Evolutionary conservation across 2,888 invertebrate genomes (phyloP).

Genomic region (Melanargia galathea): DNA sequence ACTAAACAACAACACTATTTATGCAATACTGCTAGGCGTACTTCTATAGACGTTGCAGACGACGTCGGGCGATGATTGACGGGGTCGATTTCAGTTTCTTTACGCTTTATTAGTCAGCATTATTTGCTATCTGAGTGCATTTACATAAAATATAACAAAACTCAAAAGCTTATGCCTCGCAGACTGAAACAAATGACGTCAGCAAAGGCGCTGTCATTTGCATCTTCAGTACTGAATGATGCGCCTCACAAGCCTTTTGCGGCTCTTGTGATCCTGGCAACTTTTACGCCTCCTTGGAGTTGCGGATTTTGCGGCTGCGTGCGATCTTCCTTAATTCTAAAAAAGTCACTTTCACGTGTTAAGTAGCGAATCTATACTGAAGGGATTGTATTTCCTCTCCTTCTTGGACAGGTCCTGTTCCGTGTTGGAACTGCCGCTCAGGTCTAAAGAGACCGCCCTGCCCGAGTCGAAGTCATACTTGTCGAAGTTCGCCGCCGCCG

Average conservation of each 20-base stretch:
- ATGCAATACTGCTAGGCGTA: no score
- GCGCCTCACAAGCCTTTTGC: not conserved
- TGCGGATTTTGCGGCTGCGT: not conserved
- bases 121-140: no score
- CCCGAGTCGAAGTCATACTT: slow-evolving; percentile 79
- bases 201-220: no score
- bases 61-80: no score
- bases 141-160: no score
- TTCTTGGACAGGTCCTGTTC: slow-evolving; percentile 79
- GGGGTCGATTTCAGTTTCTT: no score
- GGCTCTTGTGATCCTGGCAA: not conserved
- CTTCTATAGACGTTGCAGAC: no score
- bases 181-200: no score
- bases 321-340: slow-evolving; percentile 38
- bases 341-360: slow-evolving; percentile 83
- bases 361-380: slow-evolving; percentile 94
- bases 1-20: no score
- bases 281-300: not conserved
- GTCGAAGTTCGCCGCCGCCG: slow-evolving; percentile 66
- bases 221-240: not conserved
- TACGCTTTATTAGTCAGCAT: no score
- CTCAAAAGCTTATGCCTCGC: no score
- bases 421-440: slow-evolving; percentile 68
- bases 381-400: slow-evolving; percentile 89
- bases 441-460: slow-evolving; percentile 77